Base-by-base conservation (phyloP, 1,140 invertebrate species). In the Uloborus diversus region DNA sequence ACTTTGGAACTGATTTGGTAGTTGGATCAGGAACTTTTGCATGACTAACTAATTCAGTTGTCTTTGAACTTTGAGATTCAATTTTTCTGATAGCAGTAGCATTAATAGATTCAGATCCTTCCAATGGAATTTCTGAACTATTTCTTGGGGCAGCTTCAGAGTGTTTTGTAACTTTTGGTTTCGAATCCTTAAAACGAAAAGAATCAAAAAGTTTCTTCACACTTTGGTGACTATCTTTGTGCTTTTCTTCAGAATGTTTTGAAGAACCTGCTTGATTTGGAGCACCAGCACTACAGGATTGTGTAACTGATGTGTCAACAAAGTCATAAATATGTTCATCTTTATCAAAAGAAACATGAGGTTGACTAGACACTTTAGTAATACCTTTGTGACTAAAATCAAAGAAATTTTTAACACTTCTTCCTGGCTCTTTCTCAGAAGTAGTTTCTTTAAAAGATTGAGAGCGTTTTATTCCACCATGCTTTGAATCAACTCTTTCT, bases 311-410 rank as follows among this genome's bases (percentile, higher is more conserved):
- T 53, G 47, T 27, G n/a, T 47, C 73, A 37, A 76, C 73, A 53
- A 64, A 28, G 65, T 76, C 73, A 76, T 76, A 76, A 37, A 76
- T 76, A 56, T 76, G 73, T 23, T 76, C 73, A 35, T 61, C 42
- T 17, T 30, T 57, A 20, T n/a, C 32, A 23, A 30, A 14, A n/a
- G 59, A 20, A 17, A 30, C 27, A 9, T 30, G 11, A 35, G 32
- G 4, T 23, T 64, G 57, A 51, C 42, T 75, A 25, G 59, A 57
- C 4, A 33, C 32, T 56, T 30, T 49, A 28, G 37, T 23, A 14
- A 11, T 70, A 33, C 61, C 57, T 27, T 61, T n/a, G 11, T 71
- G 13, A 71, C 20, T 9, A 37, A 61, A 76, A 33, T 76, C 73
- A 64, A 76, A 76, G 35, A 76, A 76, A 20, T 32, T 28, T 76